These are phyloP conservation scores for Vidua macroura DNA, from an alignment of 2,113 vertebrate species.

Conservation along the genomic window DNA sequence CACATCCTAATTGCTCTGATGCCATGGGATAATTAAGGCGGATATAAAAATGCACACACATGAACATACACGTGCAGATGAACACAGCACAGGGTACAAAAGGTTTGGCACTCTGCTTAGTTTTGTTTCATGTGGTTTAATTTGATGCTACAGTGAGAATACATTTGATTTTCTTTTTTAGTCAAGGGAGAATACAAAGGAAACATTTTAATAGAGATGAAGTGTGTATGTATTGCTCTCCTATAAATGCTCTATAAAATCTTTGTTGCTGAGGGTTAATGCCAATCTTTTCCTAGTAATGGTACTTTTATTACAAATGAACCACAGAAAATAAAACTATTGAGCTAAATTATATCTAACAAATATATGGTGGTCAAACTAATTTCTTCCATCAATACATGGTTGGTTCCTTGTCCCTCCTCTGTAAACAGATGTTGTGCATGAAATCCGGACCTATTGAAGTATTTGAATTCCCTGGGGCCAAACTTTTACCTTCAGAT, in stretches of 20 bases:
- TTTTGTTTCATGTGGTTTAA: not conserved
- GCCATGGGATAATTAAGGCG: accelerated
- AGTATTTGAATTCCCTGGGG: not conserved
- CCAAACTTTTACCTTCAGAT: not conserved
- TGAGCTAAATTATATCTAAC: not conserved
- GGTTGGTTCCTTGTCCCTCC: not conserved
- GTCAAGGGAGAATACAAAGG: not conserved
- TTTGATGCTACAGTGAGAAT: not conserved
- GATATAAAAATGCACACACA: not conserved
- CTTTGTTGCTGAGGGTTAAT: not conserved
- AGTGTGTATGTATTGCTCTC: not conserved
- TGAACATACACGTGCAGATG: not conserved
- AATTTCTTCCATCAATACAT: not conserved
- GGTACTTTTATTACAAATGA: not conserved
- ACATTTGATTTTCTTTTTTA: not conserved
- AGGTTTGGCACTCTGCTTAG: not conserved
- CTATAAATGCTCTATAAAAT: not conserved
- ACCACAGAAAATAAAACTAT: not conserved
- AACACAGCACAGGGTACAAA: not conserved
- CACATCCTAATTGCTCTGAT: not conserved
- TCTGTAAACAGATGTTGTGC: not conserved
- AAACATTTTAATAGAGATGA: not conserved
- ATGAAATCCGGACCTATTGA: not conserved
- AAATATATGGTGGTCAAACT: not conserved
- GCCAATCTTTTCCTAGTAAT: not conserved